Conservation (phyloP, 2,113 vertebrate genomes). For the Mormoops blainvillei region DNA sequence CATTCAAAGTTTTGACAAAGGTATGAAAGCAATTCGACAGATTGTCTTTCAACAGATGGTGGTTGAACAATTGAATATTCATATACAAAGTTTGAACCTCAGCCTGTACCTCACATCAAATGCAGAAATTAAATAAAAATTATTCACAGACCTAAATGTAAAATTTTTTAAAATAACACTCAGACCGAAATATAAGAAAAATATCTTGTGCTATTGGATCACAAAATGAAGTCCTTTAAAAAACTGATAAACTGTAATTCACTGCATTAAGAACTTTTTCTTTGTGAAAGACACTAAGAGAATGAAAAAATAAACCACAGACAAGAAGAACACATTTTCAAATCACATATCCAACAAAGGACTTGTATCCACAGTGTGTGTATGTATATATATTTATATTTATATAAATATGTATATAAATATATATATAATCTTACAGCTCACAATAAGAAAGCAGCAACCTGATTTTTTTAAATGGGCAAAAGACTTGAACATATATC, state of each 20-base stretch:
- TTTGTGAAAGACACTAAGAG: background rate
- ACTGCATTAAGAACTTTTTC: background rate
- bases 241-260: background rate
- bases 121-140: slow-evolving; percentile 4
- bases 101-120: background rate
- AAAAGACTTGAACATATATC: background rate
- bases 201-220: background rate
- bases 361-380: background rate
- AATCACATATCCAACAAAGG: background rate
- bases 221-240: background rate
- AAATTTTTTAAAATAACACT: background rate
- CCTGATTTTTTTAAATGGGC: background rate
- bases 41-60: background rate
- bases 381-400: too few species aligned
- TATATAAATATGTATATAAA: too few species aligned
- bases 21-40: background rate
- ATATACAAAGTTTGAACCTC: background rate
- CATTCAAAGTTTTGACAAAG: background rate
- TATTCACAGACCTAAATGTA: background rate
- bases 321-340: background rate
- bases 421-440: too few species aligned
- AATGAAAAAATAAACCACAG: background rate
- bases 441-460: background rate
- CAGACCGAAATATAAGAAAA: background rate
- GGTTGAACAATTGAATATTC: background rate